Evolutionary conservation across 2,888 invertebrate species (phyloP).

Genomic region (Megamerina dolium): DNA sequence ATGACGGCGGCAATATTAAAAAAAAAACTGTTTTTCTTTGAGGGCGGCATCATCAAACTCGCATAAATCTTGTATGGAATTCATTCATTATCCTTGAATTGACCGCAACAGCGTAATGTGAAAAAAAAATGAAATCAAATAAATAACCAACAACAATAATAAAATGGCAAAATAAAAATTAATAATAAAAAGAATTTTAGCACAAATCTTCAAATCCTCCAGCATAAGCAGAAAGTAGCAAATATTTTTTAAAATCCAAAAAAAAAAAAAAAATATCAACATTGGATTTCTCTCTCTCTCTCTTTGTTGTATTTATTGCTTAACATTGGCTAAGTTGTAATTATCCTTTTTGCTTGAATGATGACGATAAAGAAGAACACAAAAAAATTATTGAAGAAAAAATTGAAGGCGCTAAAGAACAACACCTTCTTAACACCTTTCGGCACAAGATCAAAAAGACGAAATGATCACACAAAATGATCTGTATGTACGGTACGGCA

Average conservation of each 20-base stretch:
- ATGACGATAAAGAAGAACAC: no score
- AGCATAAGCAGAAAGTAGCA: no score
- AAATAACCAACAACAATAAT: background rate
- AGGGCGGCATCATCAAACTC: constrained; percentile 43
- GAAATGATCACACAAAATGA: no score
- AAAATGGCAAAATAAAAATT: constrained; percentile 9
- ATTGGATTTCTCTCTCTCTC: no score
- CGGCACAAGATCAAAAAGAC: background rate
- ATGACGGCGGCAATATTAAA: constrained; percentile 10
- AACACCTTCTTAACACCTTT: constrained; percentile 44
- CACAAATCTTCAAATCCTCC: no score
- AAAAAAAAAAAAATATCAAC: no score
- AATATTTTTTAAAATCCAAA: no score
- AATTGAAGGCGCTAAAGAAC: constrained; percentile 40
- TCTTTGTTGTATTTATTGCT: no score
- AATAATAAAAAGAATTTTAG: constrained; percentile 1
- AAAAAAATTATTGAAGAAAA: no score
- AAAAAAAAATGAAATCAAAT: background rate
- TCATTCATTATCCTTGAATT: constrained; percentile 21
- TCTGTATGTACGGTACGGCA: no score
- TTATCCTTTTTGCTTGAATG: constrained; percentile 36
- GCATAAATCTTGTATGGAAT: constrained; percentile 41
- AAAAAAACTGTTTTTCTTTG: background rate
- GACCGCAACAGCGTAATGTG: constrained; percentile 11
- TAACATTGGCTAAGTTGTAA: constrained; percentile 32